Evolutionary conservation across 2,888 invertebrate genomes (phyloP), one percentile per base, ranked within the genome.

Genomic region (Aporophyla nigra): DNA sequence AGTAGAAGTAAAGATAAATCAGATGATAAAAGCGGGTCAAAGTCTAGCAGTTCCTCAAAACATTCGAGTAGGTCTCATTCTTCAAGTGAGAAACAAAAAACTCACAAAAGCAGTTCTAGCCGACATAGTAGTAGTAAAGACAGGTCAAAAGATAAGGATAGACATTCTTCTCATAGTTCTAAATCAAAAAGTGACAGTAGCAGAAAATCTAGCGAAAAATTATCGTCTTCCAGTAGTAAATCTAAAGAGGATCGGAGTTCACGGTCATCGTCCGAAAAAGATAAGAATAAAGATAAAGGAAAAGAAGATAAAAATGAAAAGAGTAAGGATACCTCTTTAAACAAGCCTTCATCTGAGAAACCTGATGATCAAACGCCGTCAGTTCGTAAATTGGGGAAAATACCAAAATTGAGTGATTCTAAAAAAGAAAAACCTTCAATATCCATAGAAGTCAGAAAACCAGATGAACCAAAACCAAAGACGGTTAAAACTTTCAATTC

Each of bases 401-500:
- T 98, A 89, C 98, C 98, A 0, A 98, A 98, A 94, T 97, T 98
- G 89, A 96, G 97, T 90, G 95, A 95, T 88, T 84, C 95, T 90
- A 91, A 97, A 88, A 97, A 97, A 90, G 98, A 98, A 87, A 98
- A 98, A 87, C 98, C 98, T 58, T 98, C 98, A 5, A 98, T 98
- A 93, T 98, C 98, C 0, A 98, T 98, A 87, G 98, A 98, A 97
- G 97, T 98, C 74, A 97, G 98, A 80, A 98, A 98, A 93, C 97
- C 97, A 79, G 97, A 97, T 85, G 97, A 97, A 71, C 97, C 97
- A 19, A 97, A 99, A 89, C 98, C 98, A 7, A 99, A 99, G 95
- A 99, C 99, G 58, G 99, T 99, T 0, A 99, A 99, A 97, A 98
- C 98, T 24, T 99, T 98, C 93, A 98, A 99, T 94, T 98, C 99